Percentiles rank a stretch among this genome's conserved stretches.
Conservation (phyloP, 2,888 invertebrate species). For the Drosophila pseudotakahashii region DNA sequence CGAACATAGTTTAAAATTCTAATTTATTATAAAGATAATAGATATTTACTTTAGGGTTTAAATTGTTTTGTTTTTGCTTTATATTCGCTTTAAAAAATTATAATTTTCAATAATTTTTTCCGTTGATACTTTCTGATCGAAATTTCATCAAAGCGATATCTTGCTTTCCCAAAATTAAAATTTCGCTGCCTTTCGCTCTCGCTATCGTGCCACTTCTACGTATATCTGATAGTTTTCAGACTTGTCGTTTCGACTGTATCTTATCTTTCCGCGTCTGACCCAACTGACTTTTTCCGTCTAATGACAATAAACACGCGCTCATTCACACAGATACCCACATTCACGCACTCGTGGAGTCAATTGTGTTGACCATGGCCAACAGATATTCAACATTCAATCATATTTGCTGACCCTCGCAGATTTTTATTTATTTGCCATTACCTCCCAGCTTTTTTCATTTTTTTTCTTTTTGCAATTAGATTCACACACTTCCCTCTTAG, state of each 20-base stretch:
- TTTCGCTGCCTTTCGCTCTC: slow-evolving; percentile 19
- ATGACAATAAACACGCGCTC: slow-evolving; percentile 36
- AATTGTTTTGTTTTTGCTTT: too few species aligned
- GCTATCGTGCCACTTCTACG: slow-evolving; percentile 5
- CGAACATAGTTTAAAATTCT: too few species aligned
- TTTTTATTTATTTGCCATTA: slow-evolving; percentile 35
- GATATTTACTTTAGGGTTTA: too few species aligned
- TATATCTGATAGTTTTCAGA: slow-evolving; percentile 9
- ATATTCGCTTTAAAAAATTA: too few species aligned
- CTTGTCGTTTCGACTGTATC: slow-evolving; percentile 24
- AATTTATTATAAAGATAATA: too few species aligned
- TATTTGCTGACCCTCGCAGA: slow-evolving; percentile 55
- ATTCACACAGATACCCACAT: slow-evolving; percentile 2
- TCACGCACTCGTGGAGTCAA: slow-evolving; percentile 37
- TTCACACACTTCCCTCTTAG: slow-evolving; percentile 8
- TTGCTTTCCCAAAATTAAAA: slow-evolving; percentile 7
- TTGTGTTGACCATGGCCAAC: slow-evolving; percentile 51
- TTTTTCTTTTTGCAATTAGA: slow-evolving; percentile 37
- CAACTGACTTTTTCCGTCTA: slow-evolving; percentile 15
- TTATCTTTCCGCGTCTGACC: slow-evolving; percentile 31
- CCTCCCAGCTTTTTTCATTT: not conserved
- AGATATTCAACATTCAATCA: slow-evolving; percentile 40
- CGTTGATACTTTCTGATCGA: not conserved
- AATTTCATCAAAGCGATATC: not conserved
- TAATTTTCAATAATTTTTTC: too few species aligned